phyloP scores from a whole-genome alignment of 2,113 vertebrate genomes.

The Apodemus sylvaticus region DNA sequence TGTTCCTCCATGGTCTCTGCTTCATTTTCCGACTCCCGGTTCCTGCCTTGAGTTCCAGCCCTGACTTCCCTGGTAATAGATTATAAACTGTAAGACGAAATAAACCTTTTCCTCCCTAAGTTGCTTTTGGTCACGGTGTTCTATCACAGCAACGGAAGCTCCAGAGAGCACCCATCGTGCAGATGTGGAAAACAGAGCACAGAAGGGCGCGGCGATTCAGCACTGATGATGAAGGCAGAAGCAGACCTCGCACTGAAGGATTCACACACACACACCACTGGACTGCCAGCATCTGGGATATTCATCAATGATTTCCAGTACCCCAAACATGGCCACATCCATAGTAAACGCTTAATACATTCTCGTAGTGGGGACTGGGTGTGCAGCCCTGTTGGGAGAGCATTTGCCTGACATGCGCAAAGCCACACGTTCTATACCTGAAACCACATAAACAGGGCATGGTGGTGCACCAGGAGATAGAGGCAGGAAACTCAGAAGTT shows the following conservation, averaged over 20 bases:
- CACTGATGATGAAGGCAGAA: background rate
- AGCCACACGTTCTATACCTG: too few species aligned
- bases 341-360: background rate
- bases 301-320: background rate
- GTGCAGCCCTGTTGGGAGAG: background rate
- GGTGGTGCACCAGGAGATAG: background rate
- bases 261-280: background rate
- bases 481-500: background rate
- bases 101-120: background rate
- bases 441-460: background rate
- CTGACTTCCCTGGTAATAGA: background rate
- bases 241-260: background rate
- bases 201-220: background rate
- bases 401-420: background rate
- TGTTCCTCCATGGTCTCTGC: background rate
- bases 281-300: background rate
- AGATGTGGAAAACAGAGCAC: background rate
- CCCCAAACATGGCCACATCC: background rate
- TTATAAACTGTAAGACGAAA: background rate
- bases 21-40: background rate
- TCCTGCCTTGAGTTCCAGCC: background rate
- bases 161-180: background rate
- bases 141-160: background rate
- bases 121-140: background rate
- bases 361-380: background rate